Conservation (phyloP, 2,797 vertebrate species). For the Heterohyrax brucei region DNA sequence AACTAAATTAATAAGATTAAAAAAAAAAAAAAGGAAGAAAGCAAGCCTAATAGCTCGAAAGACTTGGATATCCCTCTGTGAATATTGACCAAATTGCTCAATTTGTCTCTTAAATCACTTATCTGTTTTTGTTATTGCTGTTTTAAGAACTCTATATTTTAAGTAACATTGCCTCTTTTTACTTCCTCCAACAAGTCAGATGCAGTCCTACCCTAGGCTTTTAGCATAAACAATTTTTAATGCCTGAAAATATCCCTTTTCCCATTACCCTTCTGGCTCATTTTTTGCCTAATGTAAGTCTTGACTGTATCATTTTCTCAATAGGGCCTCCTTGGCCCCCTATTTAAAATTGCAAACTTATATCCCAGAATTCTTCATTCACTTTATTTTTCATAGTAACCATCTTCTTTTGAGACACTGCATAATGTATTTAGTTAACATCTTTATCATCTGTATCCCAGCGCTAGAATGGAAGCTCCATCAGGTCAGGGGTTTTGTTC, state of each 20-base stretch:
- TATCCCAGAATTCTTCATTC: background rate
- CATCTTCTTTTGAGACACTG: background rate
- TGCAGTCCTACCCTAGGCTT: background rate
- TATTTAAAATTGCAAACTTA: constrained; percentile 61
- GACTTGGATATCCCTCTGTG: background rate
- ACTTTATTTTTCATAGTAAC: constrained; percentile 34
- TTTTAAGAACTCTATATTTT: background rate
- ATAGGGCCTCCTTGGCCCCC: background rate
- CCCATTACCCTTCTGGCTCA: background rate
- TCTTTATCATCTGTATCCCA: background rate
- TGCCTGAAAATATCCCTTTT: background rate
- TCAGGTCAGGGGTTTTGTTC: background rate
- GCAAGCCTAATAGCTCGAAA: constrained; percentile 49
- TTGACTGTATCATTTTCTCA: constrained; percentile 14
- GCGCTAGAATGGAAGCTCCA: background rate
- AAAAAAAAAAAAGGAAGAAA: background rate
- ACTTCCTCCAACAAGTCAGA: background rate
- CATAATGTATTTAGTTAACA: background rate
- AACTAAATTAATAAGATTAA: constrained; percentile 31
- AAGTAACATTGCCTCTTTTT: background rate
- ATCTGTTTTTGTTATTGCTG: background rate
- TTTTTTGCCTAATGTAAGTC: background rate
- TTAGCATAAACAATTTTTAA: constrained; percentile 30
- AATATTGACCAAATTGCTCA: constrained; percentile 10
- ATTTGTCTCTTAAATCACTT: constrained; percentile 27